Evolutionary conservation across 2,888 invertebrate genomes (phyloP), one percentile per base, ranked within the genome.

Genomic region (Ligdia adustata): DNA sequence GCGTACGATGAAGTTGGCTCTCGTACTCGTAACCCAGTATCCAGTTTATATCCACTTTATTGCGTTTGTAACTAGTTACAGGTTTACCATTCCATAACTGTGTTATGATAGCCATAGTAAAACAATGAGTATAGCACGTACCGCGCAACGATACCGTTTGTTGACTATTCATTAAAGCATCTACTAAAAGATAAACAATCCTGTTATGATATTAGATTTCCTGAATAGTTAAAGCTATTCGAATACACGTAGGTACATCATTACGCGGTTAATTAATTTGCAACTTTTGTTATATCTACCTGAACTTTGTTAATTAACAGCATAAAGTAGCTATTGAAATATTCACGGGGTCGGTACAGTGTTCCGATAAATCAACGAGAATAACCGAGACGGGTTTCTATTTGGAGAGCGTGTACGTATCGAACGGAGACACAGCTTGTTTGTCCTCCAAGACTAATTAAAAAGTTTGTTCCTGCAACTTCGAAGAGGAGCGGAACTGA

Each of bases 371-470:
- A 74, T 75, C 69, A 72, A 57, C 47, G 62, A 64, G 69, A 72
- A 69, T 69, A 67, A 70, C 58, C 57, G 52, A 60, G 58, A 59
- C 45, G 22, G 43, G 38, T 27, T 53, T 61, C 51, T 64, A 62
- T 77, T 71, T 73, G 64, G 60, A 68, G 69, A 69, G 64, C 54
- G 53, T 60, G 69, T 66, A 76, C 69, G 71, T 72, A 77, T 75
- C 72, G 64, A 82, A 78, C 78, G 75, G 80, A 82, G 84, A 82
- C 76, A 79, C 79, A 79, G 84, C 83, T 82, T 89, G 89, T 87
- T 89, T 88, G 88, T 87, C 79, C 82, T 86, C 76, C 79, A 74
- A 82, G 86, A 87, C 88, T 90, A 90, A 90, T 90, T 90, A 90
- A 89, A 89, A 89, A 89, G 88, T 90, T 90, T 89, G 86, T 84